Conservation (phyloP, 2,888 invertebrate species). For the Drosophila aldrichi region DNA sequence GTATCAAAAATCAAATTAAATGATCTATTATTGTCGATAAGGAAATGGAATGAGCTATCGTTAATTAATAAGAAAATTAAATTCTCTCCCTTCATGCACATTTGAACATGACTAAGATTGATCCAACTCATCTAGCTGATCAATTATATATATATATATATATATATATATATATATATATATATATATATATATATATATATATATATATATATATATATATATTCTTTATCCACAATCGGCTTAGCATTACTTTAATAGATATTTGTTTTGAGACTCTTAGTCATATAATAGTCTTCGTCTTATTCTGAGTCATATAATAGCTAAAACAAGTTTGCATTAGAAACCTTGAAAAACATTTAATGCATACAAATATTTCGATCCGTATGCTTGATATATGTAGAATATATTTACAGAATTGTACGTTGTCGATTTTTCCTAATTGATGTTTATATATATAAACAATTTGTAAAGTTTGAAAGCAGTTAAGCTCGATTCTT, state of each 20-base stretch:
- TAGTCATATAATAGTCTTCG: slow-evolving; percentile 1
- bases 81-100: no score
- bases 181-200: no score
- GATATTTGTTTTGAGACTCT: not conserved
- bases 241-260: not conserved
- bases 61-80: no score
- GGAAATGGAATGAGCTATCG: not conserved
- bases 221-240: no score
- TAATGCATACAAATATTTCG: not conserved
- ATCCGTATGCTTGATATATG: not conserved
- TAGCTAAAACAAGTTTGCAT: not conserved
- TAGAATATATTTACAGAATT: not conserved
- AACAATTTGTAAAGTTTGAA: no score
- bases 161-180: no score
- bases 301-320: not conserved
- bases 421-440: not conserved
- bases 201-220: no score
- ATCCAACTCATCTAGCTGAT: no score
- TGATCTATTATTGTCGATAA: not conserved
- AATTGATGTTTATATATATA: no score
- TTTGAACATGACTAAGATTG: no score
- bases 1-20: no score
- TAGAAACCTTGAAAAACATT: not conserved
- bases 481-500: no score
- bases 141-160: not conserved